Conservation (phyloP, 2,113 vertebrate genomes). For the Aphelocoma coerulescens region DNA sequence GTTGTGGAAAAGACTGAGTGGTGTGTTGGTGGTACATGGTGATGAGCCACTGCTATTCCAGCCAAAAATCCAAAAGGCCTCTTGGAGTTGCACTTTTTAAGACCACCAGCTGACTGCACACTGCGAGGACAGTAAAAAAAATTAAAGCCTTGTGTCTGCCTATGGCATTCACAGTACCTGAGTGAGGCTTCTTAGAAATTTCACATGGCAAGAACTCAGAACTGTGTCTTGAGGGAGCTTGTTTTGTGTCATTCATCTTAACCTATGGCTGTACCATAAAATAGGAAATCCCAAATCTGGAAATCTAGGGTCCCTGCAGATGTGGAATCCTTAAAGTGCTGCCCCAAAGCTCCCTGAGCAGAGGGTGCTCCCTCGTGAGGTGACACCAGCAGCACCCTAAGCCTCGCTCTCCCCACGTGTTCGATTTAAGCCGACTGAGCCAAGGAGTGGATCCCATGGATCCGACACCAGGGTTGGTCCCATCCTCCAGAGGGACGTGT, state of each 20-base stretch:
- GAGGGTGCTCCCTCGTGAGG: background rate
- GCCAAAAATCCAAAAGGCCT: background rate
- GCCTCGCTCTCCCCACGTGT: fast-evolving
- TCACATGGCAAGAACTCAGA: background rate
- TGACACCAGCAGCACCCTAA: background rate
- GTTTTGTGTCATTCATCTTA: background rate
- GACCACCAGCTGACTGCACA: background rate
- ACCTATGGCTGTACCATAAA: background rate
- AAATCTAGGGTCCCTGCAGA: background rate
- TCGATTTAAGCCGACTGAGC: background rate
- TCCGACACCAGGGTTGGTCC: background rate
- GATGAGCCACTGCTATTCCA: background rate
- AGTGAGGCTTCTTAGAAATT: background rate
- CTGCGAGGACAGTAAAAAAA: background rate
- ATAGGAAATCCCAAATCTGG: background rate
- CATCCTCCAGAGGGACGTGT: fast-evolving
- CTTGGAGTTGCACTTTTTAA: background rate
- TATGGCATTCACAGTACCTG: background rate
- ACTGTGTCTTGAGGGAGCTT: background rate
- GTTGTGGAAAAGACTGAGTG: background rate
- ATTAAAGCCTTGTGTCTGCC: background rate
- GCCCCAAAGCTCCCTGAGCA: background rate
- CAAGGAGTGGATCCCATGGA: background rate
- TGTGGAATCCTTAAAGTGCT: background rate
- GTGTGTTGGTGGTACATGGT: fast-evolving